phyloP scores from a whole-genome alignment of 1,140 invertebrate species.

The Lucilia cuprina region DNA sequence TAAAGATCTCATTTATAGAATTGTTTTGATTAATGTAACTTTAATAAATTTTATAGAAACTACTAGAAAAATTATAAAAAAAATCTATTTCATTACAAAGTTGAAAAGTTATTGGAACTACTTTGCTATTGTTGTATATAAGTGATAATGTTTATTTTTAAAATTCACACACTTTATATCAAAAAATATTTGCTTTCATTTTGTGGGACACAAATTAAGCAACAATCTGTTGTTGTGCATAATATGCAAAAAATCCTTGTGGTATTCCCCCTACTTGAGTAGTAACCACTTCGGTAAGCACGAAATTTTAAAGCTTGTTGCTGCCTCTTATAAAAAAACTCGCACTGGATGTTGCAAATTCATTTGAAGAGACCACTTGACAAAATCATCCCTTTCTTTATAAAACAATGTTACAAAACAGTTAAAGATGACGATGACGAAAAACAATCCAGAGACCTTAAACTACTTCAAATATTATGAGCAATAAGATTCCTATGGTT shows the following conservation, averaged over 20 bases:
- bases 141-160: no score
- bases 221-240: background rate
- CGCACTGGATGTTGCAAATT: background rate
- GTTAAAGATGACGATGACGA: background rate
- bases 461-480: background rate
- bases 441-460: background rate
- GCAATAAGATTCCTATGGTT: background rate
- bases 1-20: no score
- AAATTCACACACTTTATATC: no score
- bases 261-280: background rate
- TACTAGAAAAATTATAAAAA: no score
- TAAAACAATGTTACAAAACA: background rate
- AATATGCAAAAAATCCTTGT: background rate
- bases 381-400: constrained; percentile 10
- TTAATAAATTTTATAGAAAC: no score
- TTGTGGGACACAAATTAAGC: constrained; percentile 10
- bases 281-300: background rate
- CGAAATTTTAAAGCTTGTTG: background rate
- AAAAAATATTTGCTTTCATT: no score
- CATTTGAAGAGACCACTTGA: background rate
- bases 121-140: no score
- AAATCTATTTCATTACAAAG: no score
- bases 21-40: no score
- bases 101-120: no score
- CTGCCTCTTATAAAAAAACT: background rate